A percentile compares a stretch with the other conserved stretches of the same genome.
Conservation (phyloP, 1,140 invertebrate genomes). For the Pseudoatta argentina region DNA sequence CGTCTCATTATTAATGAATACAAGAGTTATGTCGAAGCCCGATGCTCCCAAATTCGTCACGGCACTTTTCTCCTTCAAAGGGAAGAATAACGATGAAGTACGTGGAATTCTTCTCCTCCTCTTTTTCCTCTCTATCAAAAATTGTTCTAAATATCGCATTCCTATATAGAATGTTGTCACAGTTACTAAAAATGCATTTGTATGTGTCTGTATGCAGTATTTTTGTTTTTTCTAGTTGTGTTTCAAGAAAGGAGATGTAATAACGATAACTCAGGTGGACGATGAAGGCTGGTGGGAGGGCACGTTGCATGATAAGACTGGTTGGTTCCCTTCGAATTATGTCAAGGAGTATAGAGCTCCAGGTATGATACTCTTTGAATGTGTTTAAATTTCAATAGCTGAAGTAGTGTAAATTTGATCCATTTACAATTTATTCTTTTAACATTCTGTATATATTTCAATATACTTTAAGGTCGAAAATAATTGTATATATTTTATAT, state of each 20-base stretch:
- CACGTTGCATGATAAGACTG: slow-evolving; percentile 96
- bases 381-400: background rate
- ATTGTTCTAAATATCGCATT: slow-evolving; percentile 37
- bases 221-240: slow-evolving; percentile 90
- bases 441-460: background rate
- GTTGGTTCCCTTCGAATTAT: slow-evolving; percentile 99
- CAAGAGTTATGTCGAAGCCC: slow-evolving; percentile 80
- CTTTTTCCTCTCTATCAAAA: background rate
- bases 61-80: slow-evolving; percentile 97
- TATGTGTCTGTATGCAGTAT: slow-evolving; percentile 33
- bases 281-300: slow-evolving; percentile 99
- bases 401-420: background rate
- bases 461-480: background rate
- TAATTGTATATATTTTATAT: background rate
- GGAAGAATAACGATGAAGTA: slow-evolving; percentile 98
- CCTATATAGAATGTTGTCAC: background rate
- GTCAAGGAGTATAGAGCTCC: slow-evolving; percentile 94
- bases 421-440: background rate
- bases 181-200: slow-evolving; percentile 46
- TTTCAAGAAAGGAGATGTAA: slow-evolving; percentile 98
- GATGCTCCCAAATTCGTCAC: slow-evolving; percentile 92
- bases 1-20: background rate
- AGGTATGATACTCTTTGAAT: slow-evolving; percentile 70
- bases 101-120: slow-evolving; percentile 61
- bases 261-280: slow-evolving; percentile 95